These are phyloP conservation scores for Ptychochromis oligacanthus DNA, from an alignment of 2,113 vertebrate genomes.

Conservation along the genomic window DNA sequence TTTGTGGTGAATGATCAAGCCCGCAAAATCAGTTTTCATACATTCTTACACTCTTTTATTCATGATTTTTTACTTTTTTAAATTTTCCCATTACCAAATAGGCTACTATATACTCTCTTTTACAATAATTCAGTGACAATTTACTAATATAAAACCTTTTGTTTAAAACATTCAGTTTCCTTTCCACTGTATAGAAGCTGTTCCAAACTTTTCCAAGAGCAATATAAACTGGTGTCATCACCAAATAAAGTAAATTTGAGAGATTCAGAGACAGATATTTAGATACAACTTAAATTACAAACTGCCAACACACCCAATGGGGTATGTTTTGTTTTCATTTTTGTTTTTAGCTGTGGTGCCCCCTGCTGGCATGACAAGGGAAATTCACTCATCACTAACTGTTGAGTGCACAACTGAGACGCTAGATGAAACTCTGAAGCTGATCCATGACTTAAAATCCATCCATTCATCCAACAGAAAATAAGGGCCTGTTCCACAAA, in stretches of 20 bases:
- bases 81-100: background rate
- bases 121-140: background rate
- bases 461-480: accelerated
- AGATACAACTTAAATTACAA: background rate
- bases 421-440: background rate
- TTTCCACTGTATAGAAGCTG: background rate
- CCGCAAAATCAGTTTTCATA: too few relatives aligned
- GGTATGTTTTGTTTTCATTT: background rate
- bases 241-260: too few relatives aligned
- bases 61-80: too few relatives aligned
- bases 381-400: background rate
- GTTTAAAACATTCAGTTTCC: accelerated
- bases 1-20: too few relatives aligned
- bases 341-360: background rate
- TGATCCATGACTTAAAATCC: background rate
- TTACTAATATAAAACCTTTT: background rate
- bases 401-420: background rate
- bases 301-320: background rate
- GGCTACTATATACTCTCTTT: background rate
- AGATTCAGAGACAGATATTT: too few relatives aligned
- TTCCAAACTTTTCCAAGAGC: too few relatives aligned
- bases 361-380: slow-evolving; percentile 5
- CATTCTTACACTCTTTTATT: too few relatives aligned
- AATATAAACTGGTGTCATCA: too few relatives aligned
- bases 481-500: background rate